Evolutionary conservation across 1,140 invertebrate species (phyloP).

Genomic region (Halyomorpha halys): DNA sequence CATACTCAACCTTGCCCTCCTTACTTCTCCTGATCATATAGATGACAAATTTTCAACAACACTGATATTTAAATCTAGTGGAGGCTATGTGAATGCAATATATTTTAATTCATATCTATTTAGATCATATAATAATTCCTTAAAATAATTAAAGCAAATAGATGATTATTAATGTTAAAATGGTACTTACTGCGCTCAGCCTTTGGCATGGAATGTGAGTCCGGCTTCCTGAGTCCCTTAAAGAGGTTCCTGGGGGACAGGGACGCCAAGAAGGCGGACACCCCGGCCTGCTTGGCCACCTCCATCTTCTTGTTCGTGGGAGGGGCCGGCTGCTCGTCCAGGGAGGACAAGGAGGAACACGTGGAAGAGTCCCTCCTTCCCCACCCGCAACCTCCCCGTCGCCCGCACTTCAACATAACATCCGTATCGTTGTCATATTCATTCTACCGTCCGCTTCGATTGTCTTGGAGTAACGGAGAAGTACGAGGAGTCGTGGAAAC

Average conservation of each 20-base stretch:
- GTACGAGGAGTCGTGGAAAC: no score
- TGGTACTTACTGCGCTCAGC: conserved; percentile 54
- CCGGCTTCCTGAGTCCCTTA: conserved; percentile 26
- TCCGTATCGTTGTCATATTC: no score
- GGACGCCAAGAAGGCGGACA: conserved; percentile 38
- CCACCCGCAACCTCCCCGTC: conserved; percentile 38
- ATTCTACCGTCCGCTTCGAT: no score
- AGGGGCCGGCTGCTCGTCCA: conserved; percentile 30
- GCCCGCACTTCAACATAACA: conserved; percentile 34
- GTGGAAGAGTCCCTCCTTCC: conserved; percentile 46
- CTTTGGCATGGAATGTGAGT: conserved; percentile 50
- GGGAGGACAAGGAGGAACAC: conserved; percentile 39
- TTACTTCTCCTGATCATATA: no score
- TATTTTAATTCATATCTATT: no score
- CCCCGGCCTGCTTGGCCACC: conserved; percentile 31
- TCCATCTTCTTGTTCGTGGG: conserved; percentile 29
- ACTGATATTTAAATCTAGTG: no score
- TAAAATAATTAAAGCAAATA: no score
- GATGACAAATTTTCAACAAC: no score
- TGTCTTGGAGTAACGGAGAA: no score
- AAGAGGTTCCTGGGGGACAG: conserved; percentile 34
- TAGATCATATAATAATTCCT: no score
- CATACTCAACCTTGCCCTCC: no score
- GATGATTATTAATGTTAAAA: background rate
- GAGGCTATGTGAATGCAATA: no score